These are phyloP conservation scores for Rhinolophus ferrumequinum DNA, from an alignment of 2,113 vertebrate species.

Conservation along the genomic window DNA sequence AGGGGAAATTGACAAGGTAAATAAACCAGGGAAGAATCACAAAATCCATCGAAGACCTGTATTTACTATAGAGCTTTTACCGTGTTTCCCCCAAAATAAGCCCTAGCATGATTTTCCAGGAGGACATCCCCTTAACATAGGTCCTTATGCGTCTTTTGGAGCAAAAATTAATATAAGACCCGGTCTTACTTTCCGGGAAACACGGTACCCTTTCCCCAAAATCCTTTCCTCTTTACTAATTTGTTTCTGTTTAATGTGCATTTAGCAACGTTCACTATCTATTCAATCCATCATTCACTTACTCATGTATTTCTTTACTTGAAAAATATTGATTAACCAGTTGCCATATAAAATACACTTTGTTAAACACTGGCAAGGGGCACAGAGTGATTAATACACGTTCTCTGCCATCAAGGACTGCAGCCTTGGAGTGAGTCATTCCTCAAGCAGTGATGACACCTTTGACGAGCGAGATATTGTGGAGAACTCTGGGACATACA, in stretches of 20 bases:
- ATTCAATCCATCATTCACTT: constrained; percentile 49
- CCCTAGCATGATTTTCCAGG: too few species aligned
- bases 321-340: constrained; percentile 72
- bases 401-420: constrained; percentile 47
- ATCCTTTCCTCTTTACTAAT: not conserved
- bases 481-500: not conserved
- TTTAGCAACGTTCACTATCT: constrained; percentile 50
- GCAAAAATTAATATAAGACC: too few species aligned
- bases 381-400: not conserved
- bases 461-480: not conserved
- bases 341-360: constrained; percentile 29
- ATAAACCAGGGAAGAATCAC: not conserved
- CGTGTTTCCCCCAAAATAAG: too few species aligned
- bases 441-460: not conserved
- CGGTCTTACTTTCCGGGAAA: too few species aligned
- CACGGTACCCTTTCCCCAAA: not conserved
- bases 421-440: constrained; percentile 34
- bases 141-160: too few species aligned
- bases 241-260: constrained; percentile 14
- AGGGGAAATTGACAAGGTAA: not conserved
- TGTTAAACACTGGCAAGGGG: constrained; percentile 60
- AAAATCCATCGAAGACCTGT: not conserved
- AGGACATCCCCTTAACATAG: too few species aligned
- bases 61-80: not conserved
- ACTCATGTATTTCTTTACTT: constrained; percentile 63